Percentiles rank a stretch among this genome's conserved stretches.
phyloP scores from a whole-genome alignment of 2,113 vertebrate species.

The Etheostoma spectabile region DNA sequence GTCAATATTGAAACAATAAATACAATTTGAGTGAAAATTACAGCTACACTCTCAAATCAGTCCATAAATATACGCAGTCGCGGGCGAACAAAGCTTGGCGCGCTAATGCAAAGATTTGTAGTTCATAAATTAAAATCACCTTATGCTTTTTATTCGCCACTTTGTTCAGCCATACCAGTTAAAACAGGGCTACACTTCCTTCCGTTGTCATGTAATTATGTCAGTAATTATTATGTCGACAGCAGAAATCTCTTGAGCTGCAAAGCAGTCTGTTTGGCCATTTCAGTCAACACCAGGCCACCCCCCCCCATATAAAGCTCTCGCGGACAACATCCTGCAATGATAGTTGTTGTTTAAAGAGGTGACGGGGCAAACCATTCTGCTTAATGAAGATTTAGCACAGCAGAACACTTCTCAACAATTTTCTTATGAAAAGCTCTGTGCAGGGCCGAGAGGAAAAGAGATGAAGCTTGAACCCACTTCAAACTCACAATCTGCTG shows the following conservation, averaged over 20 bases:
- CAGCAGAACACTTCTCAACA: slow-evolving; percentile 11
- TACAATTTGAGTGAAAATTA: slow-evolving; percentile 36
- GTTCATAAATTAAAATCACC: slow-evolving; percentile 11
- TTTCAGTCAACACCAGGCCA: slow-evolving; percentile 45
- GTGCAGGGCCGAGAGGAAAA: neutral
- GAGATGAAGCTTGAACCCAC: neutral
- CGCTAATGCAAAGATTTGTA: neutral
- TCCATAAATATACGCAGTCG: neutral
- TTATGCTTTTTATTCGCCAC: slow-evolving; percentile 10
- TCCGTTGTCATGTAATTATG: slow-evolving; percentile 64
- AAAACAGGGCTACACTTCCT: slow-evolving; percentile 44
- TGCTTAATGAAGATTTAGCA: slow-evolving; percentile 10
- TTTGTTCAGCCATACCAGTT: slow-evolving; percentile 1
- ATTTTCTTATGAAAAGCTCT: neutral
- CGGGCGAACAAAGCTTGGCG: neutral
- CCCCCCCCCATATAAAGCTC: too few relatives aligned
- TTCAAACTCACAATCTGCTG: neutral
- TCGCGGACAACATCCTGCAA: too few relatives aligned
- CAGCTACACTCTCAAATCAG: neutral
- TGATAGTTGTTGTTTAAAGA: slow-evolving; percentile 12
- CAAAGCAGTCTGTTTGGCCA: neutral
- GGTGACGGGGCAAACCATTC: slow-evolving; percentile 21
- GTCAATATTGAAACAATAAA: slow-evolving; percentile 41
- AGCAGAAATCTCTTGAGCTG: slow-evolving; percentile 38
- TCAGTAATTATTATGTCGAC: slow-evolving; percentile 64